A percentile compares a stretch with the other conserved stretches of the same genome.
phyloP scores from a whole-genome alignment of 2,888 invertebrate species.

The Orgyia antiqua region DNA sequence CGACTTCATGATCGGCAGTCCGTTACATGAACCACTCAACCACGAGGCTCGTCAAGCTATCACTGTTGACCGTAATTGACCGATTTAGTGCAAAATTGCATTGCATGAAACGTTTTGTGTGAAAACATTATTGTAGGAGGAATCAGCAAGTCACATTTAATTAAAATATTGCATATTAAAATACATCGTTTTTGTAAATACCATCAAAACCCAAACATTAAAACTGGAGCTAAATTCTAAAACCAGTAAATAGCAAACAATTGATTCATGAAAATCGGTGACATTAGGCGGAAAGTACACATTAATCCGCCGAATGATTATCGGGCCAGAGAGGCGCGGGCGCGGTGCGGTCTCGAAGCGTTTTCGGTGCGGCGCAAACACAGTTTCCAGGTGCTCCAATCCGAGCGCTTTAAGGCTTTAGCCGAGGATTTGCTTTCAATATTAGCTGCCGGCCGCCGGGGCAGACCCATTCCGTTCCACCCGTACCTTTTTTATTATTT shows the following conservation, averaged over 20 bases:
- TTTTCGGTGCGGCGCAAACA: slow-evolving; percentile 49
- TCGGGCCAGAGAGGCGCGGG: slow-evolving; percentile 36
- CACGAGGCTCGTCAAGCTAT: too few relatives aligned
- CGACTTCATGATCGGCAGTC: too few relatives aligned
- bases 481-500: slow-evolving; percentile 75
- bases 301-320: slow-evolving; percentile 74
- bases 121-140: too few relatives aligned
- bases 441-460: slow-evolving; percentile 71
- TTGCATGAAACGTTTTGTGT: too few relatives aligned
- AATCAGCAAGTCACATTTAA: too few relatives aligned
- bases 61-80: too few relatives aligned
- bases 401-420: slow-evolving; percentile 78
- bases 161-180: too few relatives aligned
- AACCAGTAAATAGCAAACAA: slow-evolving; percentile 45
- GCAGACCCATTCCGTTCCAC: slow-evolving; percentile 62
- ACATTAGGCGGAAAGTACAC: slow-evolving; percentile 70
- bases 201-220: slow-evolving; percentile 40
- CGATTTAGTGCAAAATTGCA: too few relatives aligned
- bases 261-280: slow-evolving; percentile 58
- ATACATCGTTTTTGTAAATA: too few relatives aligned
- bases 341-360: slow-evolving; percentile 31
- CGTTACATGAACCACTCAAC: too few relatives aligned
- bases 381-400: slow-evolving; percentile 75
- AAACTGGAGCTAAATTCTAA: slow-evolving; percentile 34
- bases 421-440: slow-evolving; percentile 78